Conservation (phyloP, 1,140 invertebrate species). For the Rhysida immarginata region DNA sequence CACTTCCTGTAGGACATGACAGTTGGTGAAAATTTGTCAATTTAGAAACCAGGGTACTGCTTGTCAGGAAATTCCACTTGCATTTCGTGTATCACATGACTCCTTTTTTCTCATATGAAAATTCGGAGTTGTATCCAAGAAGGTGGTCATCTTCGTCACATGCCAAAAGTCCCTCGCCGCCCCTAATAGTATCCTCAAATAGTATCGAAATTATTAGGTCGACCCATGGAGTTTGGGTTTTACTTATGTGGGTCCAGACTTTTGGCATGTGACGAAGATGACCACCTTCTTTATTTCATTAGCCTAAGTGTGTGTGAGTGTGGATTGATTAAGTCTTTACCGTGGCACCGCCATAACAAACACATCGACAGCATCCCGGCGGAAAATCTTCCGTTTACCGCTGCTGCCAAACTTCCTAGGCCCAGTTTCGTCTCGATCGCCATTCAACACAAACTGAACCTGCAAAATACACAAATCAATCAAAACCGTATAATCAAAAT, state of each 20-base stretch:
- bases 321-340: conserved; percentile 16
- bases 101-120: no score
- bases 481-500: not conserved
- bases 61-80: no score
- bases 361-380: conserved; percentile 30
- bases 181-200: not conserved
- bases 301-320: no score
- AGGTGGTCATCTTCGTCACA: not conserved
- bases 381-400: conserved; percentile 29
- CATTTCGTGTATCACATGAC: no score
- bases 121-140: no score
- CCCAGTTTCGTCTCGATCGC: conserved; percentile 36
- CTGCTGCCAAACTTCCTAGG: conserved; percentile 29
- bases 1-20: no score
- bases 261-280: not conserved
- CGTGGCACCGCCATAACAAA: conserved; percentile 36
- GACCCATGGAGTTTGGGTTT: not conserved
- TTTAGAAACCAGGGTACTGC: no score
- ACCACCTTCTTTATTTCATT: no score
- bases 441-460: conserved; percentile 35
- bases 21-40: no score
- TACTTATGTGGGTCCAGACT: not conserved
- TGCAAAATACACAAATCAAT: conserved; percentile 9
- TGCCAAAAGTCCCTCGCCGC: not conserved
- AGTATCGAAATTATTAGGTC: not conserved